Evolutionary conservation across 2,113 vertebrate genomes (phyloP).

Genomic region (Dipodomys spectabilis): DNA sequence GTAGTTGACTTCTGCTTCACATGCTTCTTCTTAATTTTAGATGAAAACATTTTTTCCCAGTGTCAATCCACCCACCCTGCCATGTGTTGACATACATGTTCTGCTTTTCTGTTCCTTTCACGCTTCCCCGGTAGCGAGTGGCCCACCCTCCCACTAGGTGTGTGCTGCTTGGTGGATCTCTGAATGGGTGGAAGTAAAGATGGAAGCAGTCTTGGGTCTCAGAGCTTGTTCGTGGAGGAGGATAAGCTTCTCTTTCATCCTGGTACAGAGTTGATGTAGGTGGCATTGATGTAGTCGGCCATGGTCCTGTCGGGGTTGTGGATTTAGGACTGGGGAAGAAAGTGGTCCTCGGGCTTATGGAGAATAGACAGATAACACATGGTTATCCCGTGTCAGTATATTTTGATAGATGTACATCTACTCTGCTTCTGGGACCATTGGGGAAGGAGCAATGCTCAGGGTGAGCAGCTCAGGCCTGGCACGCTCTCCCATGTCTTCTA

Average conservation of each 20-base stretch:
- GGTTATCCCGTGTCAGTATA: background rate
- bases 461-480: background rate
- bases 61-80: background rate
- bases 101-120: background rate
- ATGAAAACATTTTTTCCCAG: background rate
- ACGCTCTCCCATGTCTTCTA: background rate
- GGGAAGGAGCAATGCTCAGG: background rate
- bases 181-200: background rate
- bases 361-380: background rate
- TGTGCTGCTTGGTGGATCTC: background rate
- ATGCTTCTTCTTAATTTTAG: background rate
- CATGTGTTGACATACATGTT: background rate
- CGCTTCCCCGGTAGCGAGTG: background rate
- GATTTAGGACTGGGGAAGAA: background rate
- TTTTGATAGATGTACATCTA: fast-evolving
- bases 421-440: fast-evolving
- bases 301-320: background rate
- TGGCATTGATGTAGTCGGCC: background rate
- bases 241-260: background rate
- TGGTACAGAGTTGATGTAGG: background rate
- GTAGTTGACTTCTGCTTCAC: background rate
- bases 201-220: background rate
- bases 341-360: background rate
- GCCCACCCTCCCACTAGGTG: too few relatives aligned
- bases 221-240: background rate